Evolutionary conservation across 2,888 invertebrate genomes (phyloP), one percentile per base, ranked within the genome.

Genomic region (Marasmarcha lunaedactyla): DNA sequence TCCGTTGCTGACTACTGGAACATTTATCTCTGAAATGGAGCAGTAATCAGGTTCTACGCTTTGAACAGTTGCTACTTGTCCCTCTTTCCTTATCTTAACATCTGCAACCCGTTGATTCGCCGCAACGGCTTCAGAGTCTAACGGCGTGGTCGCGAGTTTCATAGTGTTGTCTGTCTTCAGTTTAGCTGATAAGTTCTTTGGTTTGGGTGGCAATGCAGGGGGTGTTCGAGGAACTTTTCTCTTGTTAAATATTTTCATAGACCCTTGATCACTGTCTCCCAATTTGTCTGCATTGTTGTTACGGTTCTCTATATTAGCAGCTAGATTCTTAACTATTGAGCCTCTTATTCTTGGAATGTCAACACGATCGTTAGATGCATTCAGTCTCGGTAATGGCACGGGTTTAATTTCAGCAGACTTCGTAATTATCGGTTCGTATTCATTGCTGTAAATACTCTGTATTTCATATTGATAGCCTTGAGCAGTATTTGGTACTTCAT

Each of bases 191-290:
- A 90, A 78, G 70, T 90, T 90, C 50, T 89, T 88, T 54, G 92
- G 92, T 72, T 93, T 91, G 35, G 93, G 90, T 44, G 93, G 91
- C 62, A 93, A 71, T 48, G 92, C 90, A 40, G 91, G 91, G 42
- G 91, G 91, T 48, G 86, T 86, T 57, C 89, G 76, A 54, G 87
- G 79, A 45, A 88, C 87, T 68, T 88, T 88, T 50, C 71, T 73
- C 48, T 76, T 84, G 50, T 84, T 84, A 46, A 81, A 77, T 52
- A 79, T 72, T 50, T 83, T 83, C 73, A 79, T 78, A 37, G 76
- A 63, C 44, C 70, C 71, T 39, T 63, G 52, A 45, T 66, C 78
- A 38, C 58, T 64, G 41, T 85, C 86, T 42, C 55, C 46, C 46
- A 65, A 74, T 30, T 76, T 73, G 42, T 89, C 88, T 51, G 85